phyloP scores from a whole-genome alignment of 1,140 invertebrate species.

The Eubasilissa regina region DNA sequence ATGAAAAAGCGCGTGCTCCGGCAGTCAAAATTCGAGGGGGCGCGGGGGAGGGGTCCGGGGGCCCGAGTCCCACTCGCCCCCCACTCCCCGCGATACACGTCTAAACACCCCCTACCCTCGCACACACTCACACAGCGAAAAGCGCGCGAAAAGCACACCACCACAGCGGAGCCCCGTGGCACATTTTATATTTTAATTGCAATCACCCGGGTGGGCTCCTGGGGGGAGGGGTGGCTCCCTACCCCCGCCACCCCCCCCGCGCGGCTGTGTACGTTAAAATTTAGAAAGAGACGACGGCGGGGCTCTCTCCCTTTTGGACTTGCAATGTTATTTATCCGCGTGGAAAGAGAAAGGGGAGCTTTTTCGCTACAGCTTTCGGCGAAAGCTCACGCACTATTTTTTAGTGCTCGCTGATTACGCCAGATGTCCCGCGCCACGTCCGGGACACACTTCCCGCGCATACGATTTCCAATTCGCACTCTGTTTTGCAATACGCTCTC shows the following conservation, averaged over 20 bases:
- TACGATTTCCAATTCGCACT: conserved; percentile 40
- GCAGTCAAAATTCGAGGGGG: conserved; percentile 57
- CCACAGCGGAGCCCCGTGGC: conserved; percentile 48
- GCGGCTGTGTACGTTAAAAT: conserved; percentile 57
- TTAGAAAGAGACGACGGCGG: conserved; percentile 50
- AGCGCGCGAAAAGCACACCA: conserved; percentile 43
- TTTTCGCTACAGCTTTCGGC: conserved; percentile 48
- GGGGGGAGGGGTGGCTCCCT: conserved; percentile 14
- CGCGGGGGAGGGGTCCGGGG: conserved; percentile 17
- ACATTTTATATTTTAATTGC: conserved; percentile 62
- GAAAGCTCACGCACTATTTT: conserved; percentile 60
- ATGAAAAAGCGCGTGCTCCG: conserved; percentile 60
- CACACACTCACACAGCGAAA: conserved; percentile 18
- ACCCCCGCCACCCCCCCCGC: conserved; percentile 15
- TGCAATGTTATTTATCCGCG: conserved; percentile 60
- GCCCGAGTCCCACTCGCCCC: background rate
- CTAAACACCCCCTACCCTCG: conserved; percentile 42
- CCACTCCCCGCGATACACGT: conserved; percentile 47
- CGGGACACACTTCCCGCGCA: conserved; percentile 33
- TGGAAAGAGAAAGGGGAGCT: conserved; percentile 48
- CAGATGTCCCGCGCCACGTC: conserved; percentile 56
- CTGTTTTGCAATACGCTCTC: conserved; percentile 38
- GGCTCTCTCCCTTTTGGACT: conserved; percentile 56
- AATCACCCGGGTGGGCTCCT: conserved; percentile 51
- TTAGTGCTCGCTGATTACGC: conserved; percentile 60